Conservation (phyloP, 2,113 vertebrate species). For the Taurulus bubalis region DNA sequence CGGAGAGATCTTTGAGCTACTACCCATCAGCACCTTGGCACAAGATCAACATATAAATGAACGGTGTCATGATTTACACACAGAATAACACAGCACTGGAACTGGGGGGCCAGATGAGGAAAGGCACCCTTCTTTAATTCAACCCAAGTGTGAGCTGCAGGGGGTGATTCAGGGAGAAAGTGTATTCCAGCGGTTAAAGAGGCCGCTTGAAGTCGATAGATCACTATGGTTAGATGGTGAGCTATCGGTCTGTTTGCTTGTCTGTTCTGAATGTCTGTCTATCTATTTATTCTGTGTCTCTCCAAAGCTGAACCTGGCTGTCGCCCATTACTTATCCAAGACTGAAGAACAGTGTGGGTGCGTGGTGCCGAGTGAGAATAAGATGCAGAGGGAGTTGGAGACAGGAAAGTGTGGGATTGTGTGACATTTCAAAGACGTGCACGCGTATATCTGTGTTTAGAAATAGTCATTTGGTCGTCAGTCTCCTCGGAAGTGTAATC, state of each 20-base stretch:
- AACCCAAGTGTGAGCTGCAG: background rate
- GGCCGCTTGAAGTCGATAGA: background rate
- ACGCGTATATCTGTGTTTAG: conserved; percentile 17
- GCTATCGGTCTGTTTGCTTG: background rate
- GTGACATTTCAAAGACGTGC: conserved; percentile 15
- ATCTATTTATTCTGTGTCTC: background rate
- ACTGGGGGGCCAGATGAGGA: background rate
- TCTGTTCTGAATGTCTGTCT: background rate
- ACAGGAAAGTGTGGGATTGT: conserved; percentile 24
- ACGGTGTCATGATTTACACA: background rate
- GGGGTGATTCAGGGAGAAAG: background rate
- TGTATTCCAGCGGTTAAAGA: background rate
- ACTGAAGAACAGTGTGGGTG: conserved; percentile 11
- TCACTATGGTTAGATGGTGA: background rate
- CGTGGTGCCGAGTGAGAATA: background rate
- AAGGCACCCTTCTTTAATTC: background rate
- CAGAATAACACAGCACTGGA: background rate
- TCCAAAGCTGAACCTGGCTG: background rate
- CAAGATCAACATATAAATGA: conserved; percentile 34
- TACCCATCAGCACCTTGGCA: conserved; percentile 25
- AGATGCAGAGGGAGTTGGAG: background rate
- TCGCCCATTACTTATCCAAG: conserved; percentile 6
- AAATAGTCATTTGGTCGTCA: conserved; percentile 25
- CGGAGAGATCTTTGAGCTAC: conserved; percentile 22
- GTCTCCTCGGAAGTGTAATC: conserved; percentile 55